Evolutionary conservation across 2,888 invertebrate genomes (phyloP), one percentile per base, ranked within the genome.

Genomic region (Oligia strigilis): DNA sequence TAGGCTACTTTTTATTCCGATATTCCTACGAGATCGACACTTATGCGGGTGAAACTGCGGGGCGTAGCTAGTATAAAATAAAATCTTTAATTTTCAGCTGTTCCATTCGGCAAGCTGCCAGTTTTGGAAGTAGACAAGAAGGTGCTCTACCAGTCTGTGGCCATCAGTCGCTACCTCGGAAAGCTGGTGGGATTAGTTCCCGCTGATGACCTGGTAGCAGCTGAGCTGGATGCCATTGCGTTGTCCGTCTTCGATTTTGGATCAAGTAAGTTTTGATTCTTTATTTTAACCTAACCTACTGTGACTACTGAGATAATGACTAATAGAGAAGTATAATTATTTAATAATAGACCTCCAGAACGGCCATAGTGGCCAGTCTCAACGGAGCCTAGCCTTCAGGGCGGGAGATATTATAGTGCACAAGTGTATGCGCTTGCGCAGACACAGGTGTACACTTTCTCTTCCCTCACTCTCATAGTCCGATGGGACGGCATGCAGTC

Each of bases 41-140:
- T 29, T 29, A 29, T 29, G 29, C 29, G 29, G 29, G 29, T 29
- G 29, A 29, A 29, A 29, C 29, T 1, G 29, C 29, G 29, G 29
- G 29, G 29, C 29, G 29, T 29, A 29, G 1, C 29, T 29, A 1
- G 29, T 60, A 29, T 62, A 1, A 29, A 29, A 14, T n/a, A 29
- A 62, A 72, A n/a, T 23, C 4, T n/a, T 58, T 58, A 0, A 40
- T 43, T 83, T 65, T 13, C 75, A 85, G 78, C 85, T 49, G 85
- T 87, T 19, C 86, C 86, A 90, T 94, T 96, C 92, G 94, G 95
- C 8, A 95, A 95, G 79, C 83, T 96, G 76, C 97, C 97, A 0
- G 92, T 97, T 0, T 83, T 97, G 79, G 96, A 97, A 80, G 92
- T 97, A 43, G 95, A 97, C 78, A 95, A 95, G 11, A 95, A 95